Percentiles rank a stretch among this genome's conserved stretches.
phyloP scores from a whole-genome alignment of 2,888 invertebrate genomes.

The Tigriopus californicus region DNA sequence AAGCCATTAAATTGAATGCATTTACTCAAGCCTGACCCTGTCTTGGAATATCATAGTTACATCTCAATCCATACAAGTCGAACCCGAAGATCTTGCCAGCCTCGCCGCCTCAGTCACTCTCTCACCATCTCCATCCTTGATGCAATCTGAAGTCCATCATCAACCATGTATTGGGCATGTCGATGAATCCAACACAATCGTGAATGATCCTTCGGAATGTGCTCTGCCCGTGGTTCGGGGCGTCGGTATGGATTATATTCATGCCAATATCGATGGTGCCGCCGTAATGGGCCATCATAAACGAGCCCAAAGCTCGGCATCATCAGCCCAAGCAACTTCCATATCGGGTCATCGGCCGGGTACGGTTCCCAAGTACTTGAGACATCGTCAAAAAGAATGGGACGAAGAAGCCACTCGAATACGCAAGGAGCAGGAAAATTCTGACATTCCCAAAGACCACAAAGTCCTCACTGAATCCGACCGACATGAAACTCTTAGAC shows the following conservation, averaged over 20 bases:
- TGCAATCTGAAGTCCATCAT: too few species aligned
- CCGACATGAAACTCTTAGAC: neutral
- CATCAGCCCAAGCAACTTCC: neutral
- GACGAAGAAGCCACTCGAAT: neutral
- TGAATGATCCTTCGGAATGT: too few species aligned
- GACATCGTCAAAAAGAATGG: conserved; percentile 3
- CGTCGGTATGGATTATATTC: neutral
- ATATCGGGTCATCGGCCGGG: neutral
- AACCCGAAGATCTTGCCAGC: too few species aligned
- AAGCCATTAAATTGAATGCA: too few species aligned
- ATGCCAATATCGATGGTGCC: neutral
- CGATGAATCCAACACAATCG: neutral
- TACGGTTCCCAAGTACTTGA: conserved; percentile 6
- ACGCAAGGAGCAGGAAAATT: neutral
- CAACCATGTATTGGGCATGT: neutral
- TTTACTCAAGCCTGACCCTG: too few species aligned
- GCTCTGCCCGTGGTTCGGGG: neutral
- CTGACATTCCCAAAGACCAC: conserved; percentile 8
- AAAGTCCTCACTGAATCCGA: neutral
- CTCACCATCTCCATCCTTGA: too few species aligned
- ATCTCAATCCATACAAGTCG: too few species aligned
- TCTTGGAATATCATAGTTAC: too few species aligned
- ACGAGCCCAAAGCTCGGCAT: neutral
- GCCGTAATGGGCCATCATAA: neutral
- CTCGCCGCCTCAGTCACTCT: too few species aligned